Evolutionary conservation across 2,113 vertebrate species (phyloP).

Genomic region (Odocoileus virginianus): DNA sequence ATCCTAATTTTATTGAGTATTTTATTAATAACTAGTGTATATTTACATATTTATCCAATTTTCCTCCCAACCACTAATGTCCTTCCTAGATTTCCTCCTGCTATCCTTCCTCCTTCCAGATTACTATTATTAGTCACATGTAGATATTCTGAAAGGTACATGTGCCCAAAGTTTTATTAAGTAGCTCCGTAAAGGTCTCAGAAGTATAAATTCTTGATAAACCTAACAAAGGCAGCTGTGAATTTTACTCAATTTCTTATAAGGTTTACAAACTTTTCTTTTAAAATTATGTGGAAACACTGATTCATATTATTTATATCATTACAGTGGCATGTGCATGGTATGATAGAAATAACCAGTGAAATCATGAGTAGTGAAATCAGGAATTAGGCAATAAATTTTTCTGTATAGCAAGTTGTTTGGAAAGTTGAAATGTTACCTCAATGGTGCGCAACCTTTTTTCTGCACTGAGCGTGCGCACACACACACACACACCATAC

Average conservation of each 20-base stretch:
- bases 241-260: neutral
- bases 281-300: neutral
- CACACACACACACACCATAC: too few species aligned
- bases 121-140: neutral
- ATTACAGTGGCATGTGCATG: neutral
- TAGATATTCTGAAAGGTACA: neutral
- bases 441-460: neutral
- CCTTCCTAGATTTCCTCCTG: neutral
- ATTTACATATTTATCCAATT: neutral
- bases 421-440: neutral
- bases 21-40: neutral
- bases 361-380: neutral
- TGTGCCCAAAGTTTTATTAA: neutral
- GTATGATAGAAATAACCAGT: neutral
- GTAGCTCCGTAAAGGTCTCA: neutral
- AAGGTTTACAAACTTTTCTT: neutral
- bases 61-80: neutral
- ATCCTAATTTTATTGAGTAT: constrained; percentile 13
- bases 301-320: neutral
- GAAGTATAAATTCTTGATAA: neutral
- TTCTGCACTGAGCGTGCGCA: too few species aligned
- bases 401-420: neutral
- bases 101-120: neutral
- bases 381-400: neutral
- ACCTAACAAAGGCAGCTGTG: neutral